These are phyloP conservation scores for Cerastis rubricosa DNA, from an alignment of 2,888 invertebrate genomes.

Conservation along the genomic window DNA sequence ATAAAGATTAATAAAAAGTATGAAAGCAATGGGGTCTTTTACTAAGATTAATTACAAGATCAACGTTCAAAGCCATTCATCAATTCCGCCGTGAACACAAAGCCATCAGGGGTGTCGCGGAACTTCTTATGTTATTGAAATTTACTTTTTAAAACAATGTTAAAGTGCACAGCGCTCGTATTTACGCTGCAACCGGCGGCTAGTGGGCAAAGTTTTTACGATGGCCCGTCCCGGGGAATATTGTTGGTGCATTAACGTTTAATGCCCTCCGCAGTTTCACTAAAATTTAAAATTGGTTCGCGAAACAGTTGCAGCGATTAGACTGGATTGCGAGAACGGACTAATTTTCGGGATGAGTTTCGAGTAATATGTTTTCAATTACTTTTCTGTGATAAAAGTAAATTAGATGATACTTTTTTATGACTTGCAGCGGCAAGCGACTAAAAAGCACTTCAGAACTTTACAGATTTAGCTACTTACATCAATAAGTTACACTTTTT, in stretches of 20 bases:
- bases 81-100: conserved; percentile 69
- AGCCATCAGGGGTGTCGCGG: conserved; percentile 75
- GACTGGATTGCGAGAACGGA: conserved; percentile 73
- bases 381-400: conserved; percentile 61
- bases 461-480: conserved; percentile 27
- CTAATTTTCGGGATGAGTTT: conserved; percentile 73
- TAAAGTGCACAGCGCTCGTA: conserved; percentile 80
- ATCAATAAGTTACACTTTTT: conserved; percentile 46
- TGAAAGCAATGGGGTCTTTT: conserved; percentile 36
- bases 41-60: conserved; percentile 67
- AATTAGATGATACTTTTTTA: conserved; percentile 54
- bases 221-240: conserved; percentile 82
- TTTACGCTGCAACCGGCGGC: conserved; percentile 74
- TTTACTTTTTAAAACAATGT: conserved; percentile 87
- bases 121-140: conserved; percentile 87
- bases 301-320: conserved; percentile 82
- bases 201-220: conserved; percentile 88
- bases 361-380: conserved; percentile 62
- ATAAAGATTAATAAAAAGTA: conserved; percentile 30
- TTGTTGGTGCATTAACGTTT: conserved; percentile 89
- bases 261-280: conserved; percentile 81
- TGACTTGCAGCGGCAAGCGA: conserved; percentile 26
- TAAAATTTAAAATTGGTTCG: conserved; percentile 86
- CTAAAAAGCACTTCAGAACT: conserved; percentile 34
- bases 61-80: conserved; percentile 69